A percentile compares a stretch with the other conserved stretches of the same genome.
Evolutionary conservation across 2,113 vertebrate genomes (phyloP).

Genomic region (Loxodonta africana): DNA sequence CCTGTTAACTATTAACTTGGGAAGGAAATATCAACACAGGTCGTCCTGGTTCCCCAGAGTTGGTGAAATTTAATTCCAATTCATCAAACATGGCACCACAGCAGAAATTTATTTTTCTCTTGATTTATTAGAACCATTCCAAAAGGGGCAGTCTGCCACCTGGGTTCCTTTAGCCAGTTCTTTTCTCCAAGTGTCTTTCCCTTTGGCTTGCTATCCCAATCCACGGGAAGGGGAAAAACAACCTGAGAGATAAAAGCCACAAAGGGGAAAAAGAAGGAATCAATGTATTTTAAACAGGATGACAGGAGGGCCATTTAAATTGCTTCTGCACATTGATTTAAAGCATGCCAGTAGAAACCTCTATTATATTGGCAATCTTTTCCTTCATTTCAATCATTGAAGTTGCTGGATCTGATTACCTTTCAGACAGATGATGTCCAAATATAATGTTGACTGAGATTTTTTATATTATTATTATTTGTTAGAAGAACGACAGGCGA

Average conservation of each 20-base stretch:
- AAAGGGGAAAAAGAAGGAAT: slow-evolving; percentile 75
- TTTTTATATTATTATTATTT: slow-evolving; percentile 85
- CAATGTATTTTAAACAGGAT: slow-evolving; percentile 85
- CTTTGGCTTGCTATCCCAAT: slow-evolving; percentile 66
- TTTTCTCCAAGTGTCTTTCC: slow-evolving; percentile 76
- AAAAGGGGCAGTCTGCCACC: slow-evolving; percentile 89
- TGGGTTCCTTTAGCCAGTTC: slow-evolving; percentile 78
- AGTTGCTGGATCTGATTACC: slow-evolving; percentile 87
- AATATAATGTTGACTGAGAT: slow-evolving; percentile 77
- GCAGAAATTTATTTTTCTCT: slow-evolving; percentile 87
- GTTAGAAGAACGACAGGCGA: slow-evolving; percentile 74
- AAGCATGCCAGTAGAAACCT: slow-evolving; percentile 86
- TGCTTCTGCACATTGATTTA: slow-evolving; percentile 89
- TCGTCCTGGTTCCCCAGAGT: slow-evolving; percentile 86
- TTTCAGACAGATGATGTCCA: slow-evolving; percentile 84
- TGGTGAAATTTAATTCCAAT: slow-evolving; percentile 91
- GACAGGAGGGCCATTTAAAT: slow-evolving; percentile 88
- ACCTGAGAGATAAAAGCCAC: slow-evolving; percentile 77
- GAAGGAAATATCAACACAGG: slow-evolving; percentile 83
- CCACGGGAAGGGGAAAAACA: slow-evolving; percentile 64
- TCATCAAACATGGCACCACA: slow-evolving; percentile 87
- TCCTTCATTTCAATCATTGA: slow-evolving; percentile 86
- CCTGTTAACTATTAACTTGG: slow-evolving; percentile 85
- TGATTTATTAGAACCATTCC: slow-evolving; percentile 93
- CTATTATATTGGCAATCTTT: slow-evolving; percentile 88